These are phyloP conservation scores for Aplochiton taeniatus DNA, from an alignment of 2,797 vertebrate species.

Conservation along the genomic window DNA sequence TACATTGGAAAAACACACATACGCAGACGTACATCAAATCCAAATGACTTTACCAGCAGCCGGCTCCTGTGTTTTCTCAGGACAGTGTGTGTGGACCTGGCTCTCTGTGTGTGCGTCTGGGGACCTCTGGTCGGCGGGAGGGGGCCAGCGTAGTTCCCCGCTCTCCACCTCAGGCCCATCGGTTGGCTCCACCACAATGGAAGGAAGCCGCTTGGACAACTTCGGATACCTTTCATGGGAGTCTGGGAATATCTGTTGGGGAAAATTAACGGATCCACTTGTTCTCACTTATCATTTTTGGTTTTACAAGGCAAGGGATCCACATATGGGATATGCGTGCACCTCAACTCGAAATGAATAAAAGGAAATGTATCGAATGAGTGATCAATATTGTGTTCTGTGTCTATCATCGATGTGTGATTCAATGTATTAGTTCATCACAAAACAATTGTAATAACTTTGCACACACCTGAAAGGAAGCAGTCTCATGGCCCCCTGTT, in stretches of 20 bases:
- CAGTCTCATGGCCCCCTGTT: slow-evolving; percentile 71
- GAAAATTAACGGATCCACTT: neutral
- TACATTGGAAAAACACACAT: no score
- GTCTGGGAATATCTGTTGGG: slow-evolving; percentile 79
- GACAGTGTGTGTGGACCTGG: slow-evolving; percentile 17
- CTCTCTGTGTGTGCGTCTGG: slow-evolving; percentile 53
- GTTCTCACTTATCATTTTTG: no score
- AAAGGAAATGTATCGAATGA: no score
- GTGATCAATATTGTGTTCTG: no score
- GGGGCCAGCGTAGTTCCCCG: slow-evolving; percentile 90
- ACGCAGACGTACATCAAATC: no score
- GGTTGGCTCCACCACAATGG: slow-evolving; percentile 87
- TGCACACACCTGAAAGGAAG: slow-evolving; percentile 55
- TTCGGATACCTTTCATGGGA: slow-evolving; percentile 85
- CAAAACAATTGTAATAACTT: neutral
- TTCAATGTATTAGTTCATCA: no score
- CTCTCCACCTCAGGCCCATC: slow-evolving; percentile 86
- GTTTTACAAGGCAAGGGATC: no score
- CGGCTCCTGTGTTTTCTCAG: slow-evolving; percentile 17
- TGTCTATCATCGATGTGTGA: no score
- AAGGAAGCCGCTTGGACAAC: slow-evolving; percentile 86
- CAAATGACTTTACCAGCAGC: slow-evolving; percentile 46
- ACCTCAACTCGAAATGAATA: no score
- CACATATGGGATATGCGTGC: no score
- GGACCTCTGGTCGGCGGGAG: slow-evolving; percentile 77